These are phyloP conservation scores for Microctenopoma lineatum DNA, from an alignment of 2,797 vertebrate genomes.

Conservation along the genomic window DNA sequence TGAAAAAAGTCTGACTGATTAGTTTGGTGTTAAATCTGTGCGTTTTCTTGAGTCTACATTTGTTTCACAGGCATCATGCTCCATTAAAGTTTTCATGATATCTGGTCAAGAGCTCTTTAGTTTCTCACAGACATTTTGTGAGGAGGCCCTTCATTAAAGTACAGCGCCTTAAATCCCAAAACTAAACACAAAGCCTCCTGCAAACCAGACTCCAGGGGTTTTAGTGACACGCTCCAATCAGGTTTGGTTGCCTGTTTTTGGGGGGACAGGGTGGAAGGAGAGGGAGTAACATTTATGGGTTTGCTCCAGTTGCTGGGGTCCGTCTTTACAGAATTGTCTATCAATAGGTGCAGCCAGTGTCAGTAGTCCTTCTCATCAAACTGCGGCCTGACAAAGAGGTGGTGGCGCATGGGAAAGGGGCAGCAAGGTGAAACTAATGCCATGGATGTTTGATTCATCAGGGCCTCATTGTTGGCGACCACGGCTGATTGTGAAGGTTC, in stretches of 20 bases:
- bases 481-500: conserved; percentile 98
- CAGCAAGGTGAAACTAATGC: conserved; percentile 99
- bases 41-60: no score
- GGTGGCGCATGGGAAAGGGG: conserved; percentile 92
- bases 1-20: no score
- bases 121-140: no score
- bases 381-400: conserved; percentile 89
- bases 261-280: conserved; percentile 41
- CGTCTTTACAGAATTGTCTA: conserved; percentile 95
- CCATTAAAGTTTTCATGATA: neutral
- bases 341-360: conserved; percentile 99
- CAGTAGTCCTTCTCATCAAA: conserved; percentile 98
- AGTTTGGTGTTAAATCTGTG: no score
- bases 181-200: conserved; percentile 49
- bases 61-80: neutral
- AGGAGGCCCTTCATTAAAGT: conserved; percentile 5
- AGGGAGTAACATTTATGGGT: conserved; percentile 49
- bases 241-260: conserved; percentile 61
- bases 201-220: conserved; percentile 52
- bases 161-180: conserved; percentile 33
- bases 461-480: conserved; percentile 95
- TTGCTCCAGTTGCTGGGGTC: conserved; percentile 74
- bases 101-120: no score
- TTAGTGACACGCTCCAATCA: conserved; percentile 42
- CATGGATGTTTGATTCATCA: conserved; percentile 99